Base-by-base conservation (phyloP, 64 coral and sea anemone species). In the Trachythela sp. region DNA sequence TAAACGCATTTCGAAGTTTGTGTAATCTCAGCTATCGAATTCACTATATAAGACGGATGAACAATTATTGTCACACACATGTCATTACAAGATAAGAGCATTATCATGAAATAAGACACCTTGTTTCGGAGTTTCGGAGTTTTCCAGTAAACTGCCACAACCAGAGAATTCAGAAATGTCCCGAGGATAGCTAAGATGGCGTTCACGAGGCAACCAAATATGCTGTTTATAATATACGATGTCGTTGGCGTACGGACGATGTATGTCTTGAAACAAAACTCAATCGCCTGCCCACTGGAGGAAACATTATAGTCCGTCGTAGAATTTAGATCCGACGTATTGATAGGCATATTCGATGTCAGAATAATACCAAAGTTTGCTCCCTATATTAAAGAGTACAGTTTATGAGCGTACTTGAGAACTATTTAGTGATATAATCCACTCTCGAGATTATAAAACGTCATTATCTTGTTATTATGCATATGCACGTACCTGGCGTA, bases 31-130 rank as follows among this genome's bases (percentile, higher is more conserved):
- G 75, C 34, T 35, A 80, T 35, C 15, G 75, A 80, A 30, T 80
- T 80, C 20, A 80, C 9, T 6, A 80, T 10, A 20, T 80, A 30
- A n/a, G 35, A 22, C 10, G 75, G 75, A 38, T 80, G 75, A 30
- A 80, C 75, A 80, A 80, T 80, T 0, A 80, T 13, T 0, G 33
- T 18, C 7, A 80, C 75, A 18, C 20, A 35, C 20, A 80, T 30
- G 18, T 80, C 75, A 38, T 29, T 80, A 34, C 27, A 30, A 6
- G 75, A 80, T 30, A 80, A 80, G 35, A 80, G 20, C 75, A 80
- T 80, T 34, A 80, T 30, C 75, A 39, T 80, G 34, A 80, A 80
- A 8, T 80, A 80, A 15, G 75, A 80, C 37, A 80, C 75, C 35
- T 80, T 80, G 15, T 80, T 15, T 9, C 75, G 37, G 4, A 80